Evolutionary conservation across 2,797 vertebrate species (phyloP), one percentile per base, ranked within the genome.

Genomic region (Hipposideros larvatus): DNA sequence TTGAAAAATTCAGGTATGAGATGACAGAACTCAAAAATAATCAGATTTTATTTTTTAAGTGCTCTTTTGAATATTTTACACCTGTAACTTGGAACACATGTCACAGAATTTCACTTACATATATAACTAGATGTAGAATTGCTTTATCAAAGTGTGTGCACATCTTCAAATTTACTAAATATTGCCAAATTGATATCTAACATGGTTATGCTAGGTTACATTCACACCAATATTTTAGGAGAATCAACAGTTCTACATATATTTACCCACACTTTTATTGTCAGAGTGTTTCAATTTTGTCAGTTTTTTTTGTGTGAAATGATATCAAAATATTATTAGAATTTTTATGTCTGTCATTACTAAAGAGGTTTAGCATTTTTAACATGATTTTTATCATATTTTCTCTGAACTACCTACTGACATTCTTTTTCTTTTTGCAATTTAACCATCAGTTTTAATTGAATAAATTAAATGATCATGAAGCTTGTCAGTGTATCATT

Each of bases 391-490:
- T 80, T 53, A 41, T 73, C 14, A 66, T 31, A 51, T 73, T 94
- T 91, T 87, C 41, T 78, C 24, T 84, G n/a, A 55, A 63, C 94
- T 68, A 68, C 18, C n/a, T 73, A 9, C 5, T 95, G 28, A 84
- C 48, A 34, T n/a, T 3, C 4, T 15, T 51, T 51, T 48, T 48
- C 13, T 48, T 51, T 51, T 51, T 51, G 48, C 48, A 51, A 13
- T 51, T 51, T 51, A 51, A 51, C 11, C 48, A 51, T 51, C 48
- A 51, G 48, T 14, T 51, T 51, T 51, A 15, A 51, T 51, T 51
- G 48, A 51, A 51, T 15, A 51, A 51, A 51, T 51, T 51, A 51
- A 51, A 51, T 15, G 14, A 14, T 51, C 48, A 51, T 51, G 48
- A 51, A 51, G 14, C 48, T 51, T 51, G 14, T 51, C 14, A 51